phyloP scores from a whole-genome alignment of 2,888 invertebrate genomes.

The Periphyllus acericola region DNA sequence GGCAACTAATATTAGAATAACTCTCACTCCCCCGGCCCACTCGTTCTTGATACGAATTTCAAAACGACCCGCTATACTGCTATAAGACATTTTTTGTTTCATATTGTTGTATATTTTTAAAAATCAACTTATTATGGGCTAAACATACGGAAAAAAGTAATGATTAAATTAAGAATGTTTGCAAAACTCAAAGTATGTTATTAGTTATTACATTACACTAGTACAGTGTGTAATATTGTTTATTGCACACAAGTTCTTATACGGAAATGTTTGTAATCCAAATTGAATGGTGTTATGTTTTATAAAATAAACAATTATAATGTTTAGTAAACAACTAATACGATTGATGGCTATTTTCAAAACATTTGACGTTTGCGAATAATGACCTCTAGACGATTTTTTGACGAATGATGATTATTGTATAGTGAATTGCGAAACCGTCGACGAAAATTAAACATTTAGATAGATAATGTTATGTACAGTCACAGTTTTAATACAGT shows the following conservation, averaged over 20 bases:
- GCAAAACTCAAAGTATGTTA: neutral
- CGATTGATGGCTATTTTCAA: neutral
- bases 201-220: too few species aligned
- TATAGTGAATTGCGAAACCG: too few species aligned
- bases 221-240: too few species aligned
- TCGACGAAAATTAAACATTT: too few species aligned
- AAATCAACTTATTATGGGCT: neutral
- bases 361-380: neutral
- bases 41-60: neutral
- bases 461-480: too few species aligned
- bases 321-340: neutral
- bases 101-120: neutral
- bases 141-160: neutral
- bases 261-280: neutral
- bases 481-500: too few species aligned
- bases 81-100: neutral
- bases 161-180: neutral
- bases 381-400: neutral
- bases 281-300: neutral
- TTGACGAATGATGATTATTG: too few species aligned
- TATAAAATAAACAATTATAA: neutral
- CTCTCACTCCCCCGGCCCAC: neutral
- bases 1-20: neutral
- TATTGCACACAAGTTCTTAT: too few species aligned
- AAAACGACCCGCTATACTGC: neutral